phyloP scores from a whole-genome alignment of 2,797 vertebrate genomes.

The Cuniculus paca region DNA sequence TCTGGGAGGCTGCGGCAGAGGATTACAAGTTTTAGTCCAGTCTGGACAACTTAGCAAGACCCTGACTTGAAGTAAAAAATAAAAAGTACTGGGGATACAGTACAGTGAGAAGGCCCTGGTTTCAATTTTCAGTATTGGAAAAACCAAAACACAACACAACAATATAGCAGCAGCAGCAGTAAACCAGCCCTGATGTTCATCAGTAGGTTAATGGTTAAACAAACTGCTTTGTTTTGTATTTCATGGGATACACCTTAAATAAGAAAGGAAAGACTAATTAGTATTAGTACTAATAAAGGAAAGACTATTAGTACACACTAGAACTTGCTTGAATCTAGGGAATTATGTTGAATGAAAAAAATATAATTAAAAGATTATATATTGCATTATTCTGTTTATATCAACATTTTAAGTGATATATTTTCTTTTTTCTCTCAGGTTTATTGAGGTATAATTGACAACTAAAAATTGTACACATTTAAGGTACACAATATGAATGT shows the following conservation, averaged over 20 bases:
- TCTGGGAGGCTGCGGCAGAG: not conserved
- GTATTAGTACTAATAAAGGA: not conserved
- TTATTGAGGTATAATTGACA: not conserved
- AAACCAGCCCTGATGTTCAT: not conserved
- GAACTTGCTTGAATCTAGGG: not conserved
- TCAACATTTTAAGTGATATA: not conserved
- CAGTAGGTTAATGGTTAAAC: not conserved
- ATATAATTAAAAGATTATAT: not conserved
- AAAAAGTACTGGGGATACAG: not conserved
- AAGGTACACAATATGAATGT: not conserved
- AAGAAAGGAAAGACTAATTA: not conserved
- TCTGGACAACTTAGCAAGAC: not conserved
- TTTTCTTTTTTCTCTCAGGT: not conserved
- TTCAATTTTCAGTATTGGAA: not conserved
- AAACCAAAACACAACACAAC: not conserved
- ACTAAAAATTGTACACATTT: not conserved
- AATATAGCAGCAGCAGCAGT: not conserved
- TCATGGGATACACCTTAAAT: not conserved
- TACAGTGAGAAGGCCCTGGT: not conserved
- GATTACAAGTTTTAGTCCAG: not conserved
- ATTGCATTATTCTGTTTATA: not conserved
- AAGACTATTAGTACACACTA: not conserved
- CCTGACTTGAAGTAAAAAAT: not conserved
- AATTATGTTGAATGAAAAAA: slow-evolving; percentile 23
- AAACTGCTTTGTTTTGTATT: not conserved